Base-by-base conservation (phyloP, 53 echinoderm and acorn worm genomes). In the Astropecten irregularis region DNA sequence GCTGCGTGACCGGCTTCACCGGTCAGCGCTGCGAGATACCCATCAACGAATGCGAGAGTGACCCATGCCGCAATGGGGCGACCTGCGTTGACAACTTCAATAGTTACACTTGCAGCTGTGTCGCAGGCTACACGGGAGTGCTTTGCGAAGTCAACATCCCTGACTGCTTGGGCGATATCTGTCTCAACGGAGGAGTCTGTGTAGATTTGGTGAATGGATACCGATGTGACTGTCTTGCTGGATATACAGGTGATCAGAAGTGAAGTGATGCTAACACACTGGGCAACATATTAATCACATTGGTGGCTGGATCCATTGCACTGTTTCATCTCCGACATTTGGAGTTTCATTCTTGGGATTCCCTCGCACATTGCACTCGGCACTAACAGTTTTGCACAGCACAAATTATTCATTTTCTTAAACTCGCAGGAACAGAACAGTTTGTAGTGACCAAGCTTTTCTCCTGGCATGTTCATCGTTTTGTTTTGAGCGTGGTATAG, bases 191-290 rank as follows among this genome's bases (percentile, higher is more conserved):
- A 11, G 49, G 44, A 6, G 23, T 33, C 4, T 99, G 99, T 35
- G 71, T 85, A 21, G 90, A 99, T 82, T 60, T 77, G 38, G 68
- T 99, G 14, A 90, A 94, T 28, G 90, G 88, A 0, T 99, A 92
- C 77, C 68, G 85, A 15, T 96, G 97, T 72, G 71, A 68, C 26
- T 96, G 97, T 40, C 18, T 58, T 14, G 81, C 51, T 4, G 88
- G 88, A 22, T 95, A 85, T 32, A 19, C n/a, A 79, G 79, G 79
- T 79, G 62, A 47, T 46, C 40, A 39, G 3, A 40, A 23, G 47
- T 48, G 79, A 11, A 42, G 42, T 42, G 42, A 11, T 8, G 6
- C 42, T 11, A 42, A 42, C 42, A 8, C 42, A 42, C 42, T 42
- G 42, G 6, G 11, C n/a, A n/a, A n/a, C n/a, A n/a, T n/a, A n/a